Percentiles rank a stretch among this genome's conserved stretches.
Conservation (phyloP, 2,113 vertebrate species). For the Periophthalmodon schlosseri region DNA sequence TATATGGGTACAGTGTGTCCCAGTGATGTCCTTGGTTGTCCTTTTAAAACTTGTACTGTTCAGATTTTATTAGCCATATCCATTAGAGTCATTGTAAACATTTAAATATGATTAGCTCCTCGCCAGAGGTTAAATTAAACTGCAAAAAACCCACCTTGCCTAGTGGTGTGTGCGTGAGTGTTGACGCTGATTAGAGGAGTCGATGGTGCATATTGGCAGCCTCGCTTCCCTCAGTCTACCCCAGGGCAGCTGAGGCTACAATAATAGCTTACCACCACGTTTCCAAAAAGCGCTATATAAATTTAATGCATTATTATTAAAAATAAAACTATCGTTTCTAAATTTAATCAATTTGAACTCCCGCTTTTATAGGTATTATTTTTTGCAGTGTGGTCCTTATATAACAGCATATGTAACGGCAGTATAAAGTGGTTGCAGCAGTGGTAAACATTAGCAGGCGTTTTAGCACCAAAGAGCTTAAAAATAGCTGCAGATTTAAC, state of each 20-base stretch:
- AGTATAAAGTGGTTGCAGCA: background rate
- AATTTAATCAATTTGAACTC: background rate
- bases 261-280: too few relatives aligned
- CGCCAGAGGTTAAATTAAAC: background rate
- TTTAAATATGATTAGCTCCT: background rate
- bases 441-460: conserved; percentile 1
- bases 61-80: background rate
- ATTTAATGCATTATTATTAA: too few relatives aligned
- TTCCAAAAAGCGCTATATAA: too few relatives aligned
- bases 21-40: background rate
- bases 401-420: conserved; percentile 1
- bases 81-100: background rate
- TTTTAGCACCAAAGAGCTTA: conserved; percentile 7
- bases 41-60: background rate
- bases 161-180: too few relatives aligned
- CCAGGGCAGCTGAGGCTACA: too few relatives aligned
- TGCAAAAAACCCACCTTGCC: background rate
- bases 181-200: too few relatives aligned
- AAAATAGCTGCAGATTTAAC: conserved; percentile 12
- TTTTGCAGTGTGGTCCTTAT: background rate
- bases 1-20: background rate
- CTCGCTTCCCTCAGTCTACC: too few relatives aligned
- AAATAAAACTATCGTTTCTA: too few relatives aligned
- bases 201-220: too few relatives aligned
- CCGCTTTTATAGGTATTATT: background rate